Conservation (phyloP, 2,113 vertebrate genomes). For the Connochaetes taurinus region DNA sequence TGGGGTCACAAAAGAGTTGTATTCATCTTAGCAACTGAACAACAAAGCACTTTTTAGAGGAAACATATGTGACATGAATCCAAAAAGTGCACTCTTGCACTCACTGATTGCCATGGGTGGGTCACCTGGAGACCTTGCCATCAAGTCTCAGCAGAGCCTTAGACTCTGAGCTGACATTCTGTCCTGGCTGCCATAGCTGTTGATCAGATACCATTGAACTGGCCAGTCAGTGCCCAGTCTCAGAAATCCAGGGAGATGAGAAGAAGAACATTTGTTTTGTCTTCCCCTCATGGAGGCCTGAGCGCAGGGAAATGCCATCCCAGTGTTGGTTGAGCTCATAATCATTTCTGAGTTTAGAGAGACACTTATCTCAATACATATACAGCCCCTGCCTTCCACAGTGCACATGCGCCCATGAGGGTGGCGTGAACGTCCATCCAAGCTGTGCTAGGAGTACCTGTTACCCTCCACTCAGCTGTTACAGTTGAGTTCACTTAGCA, state of each 20-base stretch:
- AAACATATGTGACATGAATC: not conserved
- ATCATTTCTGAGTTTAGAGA: not conserved
- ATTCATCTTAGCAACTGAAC: not conserved
- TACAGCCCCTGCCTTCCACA: rapidly evolving
- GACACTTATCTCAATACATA: not conserved
- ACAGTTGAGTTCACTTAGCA: not conserved
- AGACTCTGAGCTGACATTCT: not conserved
- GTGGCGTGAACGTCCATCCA: not conserved
- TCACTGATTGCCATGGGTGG: not conserved
- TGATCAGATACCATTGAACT: not conserved
- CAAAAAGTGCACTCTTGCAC: not conserved
- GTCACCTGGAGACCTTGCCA: not conserved
- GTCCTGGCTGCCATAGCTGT: not conserved
- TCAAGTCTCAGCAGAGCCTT: not conserved
- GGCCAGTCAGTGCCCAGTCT: not conserved
- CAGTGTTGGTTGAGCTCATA: not conserved
- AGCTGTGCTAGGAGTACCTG: not conserved
- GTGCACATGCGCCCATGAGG: rapidly evolving
- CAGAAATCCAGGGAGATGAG: not conserved
- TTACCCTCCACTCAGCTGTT: not conserved
- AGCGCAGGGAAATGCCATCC: not conserved
- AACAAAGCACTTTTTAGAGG: not conserved
- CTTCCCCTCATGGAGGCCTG: not conserved
- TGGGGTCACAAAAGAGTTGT: not conserved
- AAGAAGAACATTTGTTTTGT: not conserved